Evolutionary conservation across 2,113 vertebrate genomes (phyloP).

Genomic region (Dicentrarchus labrax): DNA sequence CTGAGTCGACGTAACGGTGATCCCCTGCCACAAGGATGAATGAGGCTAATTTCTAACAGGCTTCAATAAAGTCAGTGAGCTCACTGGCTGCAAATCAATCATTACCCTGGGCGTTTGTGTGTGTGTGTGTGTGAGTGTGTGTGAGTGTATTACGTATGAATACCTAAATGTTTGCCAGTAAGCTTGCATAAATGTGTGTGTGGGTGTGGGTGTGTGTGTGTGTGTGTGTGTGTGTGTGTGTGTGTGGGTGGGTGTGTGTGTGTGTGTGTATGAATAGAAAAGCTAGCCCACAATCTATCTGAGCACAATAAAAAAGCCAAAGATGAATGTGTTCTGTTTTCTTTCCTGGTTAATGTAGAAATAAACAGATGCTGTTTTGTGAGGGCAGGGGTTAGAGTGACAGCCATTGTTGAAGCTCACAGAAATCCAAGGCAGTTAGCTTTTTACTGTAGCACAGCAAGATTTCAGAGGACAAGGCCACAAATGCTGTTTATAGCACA

Average conservation of each 20-base stretch:
- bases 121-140: neutral
- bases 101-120: neutral
- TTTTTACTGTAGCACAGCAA: slow-evolving; percentile 42
- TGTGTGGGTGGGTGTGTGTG: no score
- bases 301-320: slow-evolving; percentile 10
- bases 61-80: slow-evolving; percentile 50
- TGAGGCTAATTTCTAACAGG: slow-evolving; percentile 68
- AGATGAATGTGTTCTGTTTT: slow-evolving; percentile 28
- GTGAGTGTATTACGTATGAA: slow-evolving; percentile 4
- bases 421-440: neutral
- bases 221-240: neutral
- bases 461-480: slow-evolving; percentile 44
- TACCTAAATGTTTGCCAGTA: slow-evolving; percentile 1
- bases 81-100: slow-evolving; percentile 60
- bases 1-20: slow-evolving; percentile 36
- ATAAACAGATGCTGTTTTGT: neutral
- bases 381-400: slow-evolving; percentile 10
- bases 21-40: slow-evolving; percentile 71
- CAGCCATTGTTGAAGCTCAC: slow-evolving; percentile 24
- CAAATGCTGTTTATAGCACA: slow-evolving; percentile 43
- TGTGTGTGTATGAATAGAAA: slow-evolving; percentile 6
- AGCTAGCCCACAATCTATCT: neutral
- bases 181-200: neutral
- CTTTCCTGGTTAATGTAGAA: neutral
- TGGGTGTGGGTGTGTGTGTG: neutral